Conservation (phyloP, 2,113 vertebrate species). For the Lophius piscatorius region DNA sequence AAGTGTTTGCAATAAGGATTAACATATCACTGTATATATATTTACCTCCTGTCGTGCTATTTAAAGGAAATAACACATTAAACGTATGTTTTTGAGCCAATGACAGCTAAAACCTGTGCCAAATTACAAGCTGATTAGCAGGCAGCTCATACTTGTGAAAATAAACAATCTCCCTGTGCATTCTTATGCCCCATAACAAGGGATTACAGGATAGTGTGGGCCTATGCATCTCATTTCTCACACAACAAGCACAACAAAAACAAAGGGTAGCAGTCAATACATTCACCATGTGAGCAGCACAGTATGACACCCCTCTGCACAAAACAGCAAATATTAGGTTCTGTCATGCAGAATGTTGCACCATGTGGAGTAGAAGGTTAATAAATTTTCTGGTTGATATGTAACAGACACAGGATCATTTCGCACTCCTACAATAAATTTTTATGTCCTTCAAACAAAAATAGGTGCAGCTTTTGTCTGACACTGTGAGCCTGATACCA, state of each 20-base stretch:
- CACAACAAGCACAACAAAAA: constrained; percentile 42
- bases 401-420: constrained; percentile 12
- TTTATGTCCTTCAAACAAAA: constrained; percentile 40
- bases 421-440: constrained; percentile 28
- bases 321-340: constrained; percentile 8
- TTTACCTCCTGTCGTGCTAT: neutral
- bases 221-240: constrained; percentile 18
- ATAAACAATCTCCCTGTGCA: neutral
- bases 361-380: constrained; percentile 10
- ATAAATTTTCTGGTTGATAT: neutral
- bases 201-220: constrained; percentile 28
- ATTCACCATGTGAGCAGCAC: constrained; percentile 12
- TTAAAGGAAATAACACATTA: neutral
- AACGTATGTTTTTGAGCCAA: neutral
- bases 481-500: constrained; percentile 17
- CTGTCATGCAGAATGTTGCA: constrained; percentile 6
- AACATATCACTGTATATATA: neutral
- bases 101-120: neutral
- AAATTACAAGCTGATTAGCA: constrained; percentile 7
- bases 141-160: neutral
- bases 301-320: neutral
- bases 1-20: neutral
- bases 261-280: constrained; percentile 12
- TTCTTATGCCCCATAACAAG: constrained; percentile 1
- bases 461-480: constrained; percentile 73